Evolutionary conservation across 2,888 invertebrate genomes (phyloP).

Genomic region (Drosophila parthenogenetica): DNA sequence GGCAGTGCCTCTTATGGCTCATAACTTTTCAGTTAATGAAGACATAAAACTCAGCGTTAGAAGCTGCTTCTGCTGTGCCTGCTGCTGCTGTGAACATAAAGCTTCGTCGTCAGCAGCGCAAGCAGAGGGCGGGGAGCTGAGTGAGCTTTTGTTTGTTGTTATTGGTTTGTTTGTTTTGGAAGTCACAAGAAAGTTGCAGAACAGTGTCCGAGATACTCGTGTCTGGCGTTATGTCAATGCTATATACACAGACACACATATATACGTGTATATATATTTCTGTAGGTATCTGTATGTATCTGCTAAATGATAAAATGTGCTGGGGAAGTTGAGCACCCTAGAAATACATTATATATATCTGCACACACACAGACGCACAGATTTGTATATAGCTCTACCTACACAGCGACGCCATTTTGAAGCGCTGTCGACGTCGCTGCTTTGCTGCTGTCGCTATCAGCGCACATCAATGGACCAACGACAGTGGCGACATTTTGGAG

Average conservation of each 20-base stretch:
- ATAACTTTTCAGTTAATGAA: constrained; percentile 83
- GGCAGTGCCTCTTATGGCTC: constrained; percentile 62
- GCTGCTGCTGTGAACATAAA: constrained; percentile 33
- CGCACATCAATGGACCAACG: constrained; percentile 80
- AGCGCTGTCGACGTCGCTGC: constrained; percentile 39
- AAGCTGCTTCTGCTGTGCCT: constrained; percentile 39
- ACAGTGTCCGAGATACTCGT: constrained; percentile 34
- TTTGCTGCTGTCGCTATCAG: constrained; percentile 63
- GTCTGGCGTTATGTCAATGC: constrained; percentile 53
- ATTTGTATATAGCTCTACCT: constrained; percentile 9
- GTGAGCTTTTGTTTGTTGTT: constrained; percentile 43
- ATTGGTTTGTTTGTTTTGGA: constrained; percentile 55
- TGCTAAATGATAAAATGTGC: constrained; percentile 51
- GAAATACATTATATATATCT: constrained; percentile 1
- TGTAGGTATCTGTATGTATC: constrained; percentile 45
- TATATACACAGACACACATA: background rate
- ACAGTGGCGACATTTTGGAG: constrained; percentile 80
- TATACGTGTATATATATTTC: background rate
- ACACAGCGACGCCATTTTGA: constrained; percentile 67
- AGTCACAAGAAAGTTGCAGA: constrained; percentile 72
- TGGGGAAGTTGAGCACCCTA: constrained; percentile 11
- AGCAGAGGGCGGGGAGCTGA: constrained; percentile 17
- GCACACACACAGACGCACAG: constrained; percentile 7
- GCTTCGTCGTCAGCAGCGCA: background rate
- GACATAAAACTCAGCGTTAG: constrained; percentile 78